Evolutionary conservation across 2,888 invertebrate species (phyloP).

Genomic region (Cryptus armator): DNA sequence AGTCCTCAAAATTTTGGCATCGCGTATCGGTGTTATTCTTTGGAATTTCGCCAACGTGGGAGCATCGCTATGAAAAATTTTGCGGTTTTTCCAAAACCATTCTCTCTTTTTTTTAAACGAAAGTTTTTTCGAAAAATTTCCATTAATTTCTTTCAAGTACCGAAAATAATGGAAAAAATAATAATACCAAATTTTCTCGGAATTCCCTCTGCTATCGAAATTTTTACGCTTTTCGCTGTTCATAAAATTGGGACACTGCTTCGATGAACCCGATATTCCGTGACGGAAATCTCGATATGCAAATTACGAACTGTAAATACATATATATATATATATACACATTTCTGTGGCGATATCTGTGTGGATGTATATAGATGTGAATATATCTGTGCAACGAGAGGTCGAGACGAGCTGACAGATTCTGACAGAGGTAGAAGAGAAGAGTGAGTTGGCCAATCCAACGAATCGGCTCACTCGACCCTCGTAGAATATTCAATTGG

Average conservation of each 20-base stretch:
- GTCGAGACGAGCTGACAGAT: slow-evolving; percentile 43
- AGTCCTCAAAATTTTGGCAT: background rate
- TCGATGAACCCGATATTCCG: slow-evolving; percentile 68
- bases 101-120: no score
- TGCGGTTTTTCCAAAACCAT: no score
- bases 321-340: background rate
- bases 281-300: slow-evolving; percentile 81
- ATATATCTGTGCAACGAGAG: slow-evolving; percentile 29
- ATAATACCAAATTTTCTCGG: no score
- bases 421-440: slow-evolving; percentile 52
- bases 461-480: slow-evolving; percentile 61
- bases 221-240: slow-evolving; percentile 6
- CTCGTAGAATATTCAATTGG: slow-evolving; percentile 77
- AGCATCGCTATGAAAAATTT: no score
- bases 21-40: background rate
- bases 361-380: background rate
- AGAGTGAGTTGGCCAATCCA: slow-evolving; percentile 55
- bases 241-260: slow-evolving; percentile 15
- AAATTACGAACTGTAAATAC: slow-evolving; percentile 74
- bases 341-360: no score
- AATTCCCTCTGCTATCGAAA: background rate
- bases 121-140: no score
- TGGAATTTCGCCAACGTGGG: no score
- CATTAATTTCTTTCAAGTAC: no score
- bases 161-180: no score